These are phyloP conservation scores for Cheilinus undulatus DNA, from an alignment of 2,113 vertebrate genomes.

Conservation along the genomic window DNA sequence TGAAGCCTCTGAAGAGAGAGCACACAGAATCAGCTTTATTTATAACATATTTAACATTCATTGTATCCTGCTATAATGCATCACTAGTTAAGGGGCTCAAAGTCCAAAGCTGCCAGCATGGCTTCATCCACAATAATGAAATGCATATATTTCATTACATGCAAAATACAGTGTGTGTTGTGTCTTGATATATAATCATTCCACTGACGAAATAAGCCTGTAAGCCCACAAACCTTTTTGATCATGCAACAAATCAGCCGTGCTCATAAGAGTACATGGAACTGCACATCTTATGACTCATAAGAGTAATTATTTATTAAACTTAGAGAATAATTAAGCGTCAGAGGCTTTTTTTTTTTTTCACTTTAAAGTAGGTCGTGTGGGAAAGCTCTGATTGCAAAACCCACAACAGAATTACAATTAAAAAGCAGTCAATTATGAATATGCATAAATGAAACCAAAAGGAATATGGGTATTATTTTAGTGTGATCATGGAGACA, in stretches of 20 bases:
- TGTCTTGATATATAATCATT: not conserved
- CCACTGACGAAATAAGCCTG: constrained; percentile 1
- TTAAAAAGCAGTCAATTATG: constrained; percentile 27
- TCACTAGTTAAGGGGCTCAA: not conserved
- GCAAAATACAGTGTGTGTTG: not conserved
- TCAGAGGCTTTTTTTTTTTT: not conserved
- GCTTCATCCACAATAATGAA: constrained; percentile 12
- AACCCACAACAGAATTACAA: constrained; percentile 26
- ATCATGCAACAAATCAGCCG: constrained; percentile 22
- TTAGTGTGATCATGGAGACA: not conserved
- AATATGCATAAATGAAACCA: constrained; percentile 19
- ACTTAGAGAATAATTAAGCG: constrained; percentile 33
- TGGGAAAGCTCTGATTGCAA: constrained; percentile 30
- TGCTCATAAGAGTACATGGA: not conserved
- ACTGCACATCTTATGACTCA: constrained; percentile 12
- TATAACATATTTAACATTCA: constrained; percentile 33
- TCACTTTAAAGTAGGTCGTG: constrained; percentile 28
- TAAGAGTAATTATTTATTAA: constrained; percentile 30
- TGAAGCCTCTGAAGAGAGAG: too few species aligned
- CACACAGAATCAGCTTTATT: constrained; percentile 7
- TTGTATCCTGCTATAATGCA: constrained; percentile 23
- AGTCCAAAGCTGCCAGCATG: constrained; percentile 17
- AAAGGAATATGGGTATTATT: constrained; percentile 1
- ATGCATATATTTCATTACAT: constrained; percentile 4
- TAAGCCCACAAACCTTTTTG: not conserved